These are phyloP conservation scores for Trematocara unimaculatum DNA, from an alignment of 2,113 vertebrate species.

Conservation along the genomic window DNA sequence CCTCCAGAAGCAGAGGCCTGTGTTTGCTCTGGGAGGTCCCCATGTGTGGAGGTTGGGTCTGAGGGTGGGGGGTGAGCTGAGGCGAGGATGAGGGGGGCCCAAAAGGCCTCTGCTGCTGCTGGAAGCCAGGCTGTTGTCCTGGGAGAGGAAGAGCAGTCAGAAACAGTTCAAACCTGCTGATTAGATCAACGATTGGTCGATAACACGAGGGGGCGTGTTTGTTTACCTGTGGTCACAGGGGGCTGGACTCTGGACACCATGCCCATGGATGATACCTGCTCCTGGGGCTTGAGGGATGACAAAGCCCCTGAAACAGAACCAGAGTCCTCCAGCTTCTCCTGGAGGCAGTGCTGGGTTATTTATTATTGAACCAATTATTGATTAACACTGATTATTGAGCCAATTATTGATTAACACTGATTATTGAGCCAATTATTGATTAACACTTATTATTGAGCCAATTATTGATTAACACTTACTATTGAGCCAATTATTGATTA, in stretches of 20 bases:
- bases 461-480: neutral
- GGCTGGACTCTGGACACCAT: neutral
- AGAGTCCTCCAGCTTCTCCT: slow-evolving; percentile 18
- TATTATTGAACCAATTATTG: neutral
- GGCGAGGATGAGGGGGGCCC: neutral
- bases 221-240: slow-evolving; percentile 36
- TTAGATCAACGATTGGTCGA: neutral
- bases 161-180: neutral
- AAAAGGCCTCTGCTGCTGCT: slow-evolving; percentile 25
- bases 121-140: slow-evolving; percentile 36
- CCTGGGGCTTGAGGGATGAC: neutral
- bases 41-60: slow-evolving; percentile 3
- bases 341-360: neutral
- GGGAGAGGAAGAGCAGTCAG: neutral
- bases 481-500: too few species aligned
- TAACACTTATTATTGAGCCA: neutral
- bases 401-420: too few species aligned
- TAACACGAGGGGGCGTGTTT: neutral
- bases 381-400: neutral
- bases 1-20: slow-evolving; percentile 86
- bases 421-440: neutral
- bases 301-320: neutral
- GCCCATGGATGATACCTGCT: neutral
- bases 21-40: slow-evolving; percentile 30
- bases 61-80: slow-evolving; percentile 64